phyloP scores from a whole-genome alignment of 2,113 vertebrate genomes.

The Hydrochoerus hydrochaeris region DNA sequence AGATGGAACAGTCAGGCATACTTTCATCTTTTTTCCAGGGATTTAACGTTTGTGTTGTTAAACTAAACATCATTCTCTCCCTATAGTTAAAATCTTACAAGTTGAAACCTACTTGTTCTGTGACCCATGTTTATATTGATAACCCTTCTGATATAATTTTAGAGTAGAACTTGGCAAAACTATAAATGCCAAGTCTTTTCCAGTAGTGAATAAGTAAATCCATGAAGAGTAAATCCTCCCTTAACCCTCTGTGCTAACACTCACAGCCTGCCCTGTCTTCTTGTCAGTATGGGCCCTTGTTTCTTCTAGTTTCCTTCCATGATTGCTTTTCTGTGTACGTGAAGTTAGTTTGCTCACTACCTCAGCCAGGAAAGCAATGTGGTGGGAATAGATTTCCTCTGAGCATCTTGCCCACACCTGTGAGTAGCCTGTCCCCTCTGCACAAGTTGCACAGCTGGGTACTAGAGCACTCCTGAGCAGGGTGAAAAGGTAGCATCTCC shows the following conservation, averaged over 20 bases:
- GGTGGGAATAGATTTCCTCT: background rate
- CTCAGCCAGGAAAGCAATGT: background rate
- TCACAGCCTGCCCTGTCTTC: constrained; percentile 60
- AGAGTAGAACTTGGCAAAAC: background rate
- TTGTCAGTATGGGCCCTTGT: constrained; percentile 61
- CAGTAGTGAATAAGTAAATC: constrained; percentile 19
- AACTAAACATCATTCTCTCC: constrained; percentile 18
- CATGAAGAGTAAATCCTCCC: background rate
- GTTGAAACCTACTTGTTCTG: background rate
- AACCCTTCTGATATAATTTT: background rate
- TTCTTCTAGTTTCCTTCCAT: constrained; percentile 72
- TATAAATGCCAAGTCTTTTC: background rate
- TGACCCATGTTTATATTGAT: constrained; percentile 1
- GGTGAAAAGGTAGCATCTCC: background rate
- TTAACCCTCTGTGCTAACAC: constrained; percentile 48
- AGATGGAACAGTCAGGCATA: background rate
- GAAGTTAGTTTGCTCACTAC: constrained; percentile 2
- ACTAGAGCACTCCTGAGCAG: background rate
- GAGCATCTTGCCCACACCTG: background rate
- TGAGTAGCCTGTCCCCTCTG: background rate
- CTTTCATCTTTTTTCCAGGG: constrained; percentile 18
- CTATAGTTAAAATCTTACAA: background rate
- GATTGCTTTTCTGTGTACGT: constrained; percentile 73
- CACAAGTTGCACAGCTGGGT: too few species aligned
- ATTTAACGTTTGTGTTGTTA: background rate